These are phyloP conservation scores for Turnix velox DNA, from an alignment of 2,113 vertebrate genomes.

Conservation along the genomic window DNA sequence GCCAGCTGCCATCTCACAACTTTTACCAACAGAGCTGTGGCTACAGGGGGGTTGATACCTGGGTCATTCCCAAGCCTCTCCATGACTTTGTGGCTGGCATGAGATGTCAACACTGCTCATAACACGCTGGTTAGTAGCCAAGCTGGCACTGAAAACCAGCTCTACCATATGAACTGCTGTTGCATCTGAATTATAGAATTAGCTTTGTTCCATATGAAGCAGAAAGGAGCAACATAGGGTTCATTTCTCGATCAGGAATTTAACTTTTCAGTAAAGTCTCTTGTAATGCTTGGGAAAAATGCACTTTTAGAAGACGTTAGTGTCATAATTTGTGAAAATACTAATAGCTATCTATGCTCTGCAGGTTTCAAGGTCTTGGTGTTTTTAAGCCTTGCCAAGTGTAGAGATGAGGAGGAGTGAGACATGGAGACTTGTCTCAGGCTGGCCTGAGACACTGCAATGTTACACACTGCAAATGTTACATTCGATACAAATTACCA, in stretches of 20 bases:
- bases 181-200: background rate
- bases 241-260: background rate
- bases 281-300: background rate
- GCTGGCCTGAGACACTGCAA: background rate
- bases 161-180: rapidly evolving
- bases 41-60: background rate
- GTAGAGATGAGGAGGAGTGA: background rate
- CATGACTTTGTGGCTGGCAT: background rate
- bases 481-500: background rate
- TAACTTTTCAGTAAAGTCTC: background rate
- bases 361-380: background rate
- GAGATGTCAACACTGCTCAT: background rate
- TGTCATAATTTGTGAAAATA: background rate
- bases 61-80: background rate
- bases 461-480: background rate
- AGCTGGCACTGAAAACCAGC: background rate
- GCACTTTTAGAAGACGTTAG: background rate
- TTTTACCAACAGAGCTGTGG: background rate
- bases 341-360: background rate
- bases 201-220: background rate
- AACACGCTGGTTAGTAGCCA: background rate
- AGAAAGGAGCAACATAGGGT: background rate
- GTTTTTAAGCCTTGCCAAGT: background rate
- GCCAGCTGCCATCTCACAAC: background rate
- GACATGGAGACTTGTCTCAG: background rate